A percentile compares a stretch with the other conserved stretches of the same genome.
Conservation (phyloP, 2,797 vertebrate genomes). For the Mus caroli region DNA sequence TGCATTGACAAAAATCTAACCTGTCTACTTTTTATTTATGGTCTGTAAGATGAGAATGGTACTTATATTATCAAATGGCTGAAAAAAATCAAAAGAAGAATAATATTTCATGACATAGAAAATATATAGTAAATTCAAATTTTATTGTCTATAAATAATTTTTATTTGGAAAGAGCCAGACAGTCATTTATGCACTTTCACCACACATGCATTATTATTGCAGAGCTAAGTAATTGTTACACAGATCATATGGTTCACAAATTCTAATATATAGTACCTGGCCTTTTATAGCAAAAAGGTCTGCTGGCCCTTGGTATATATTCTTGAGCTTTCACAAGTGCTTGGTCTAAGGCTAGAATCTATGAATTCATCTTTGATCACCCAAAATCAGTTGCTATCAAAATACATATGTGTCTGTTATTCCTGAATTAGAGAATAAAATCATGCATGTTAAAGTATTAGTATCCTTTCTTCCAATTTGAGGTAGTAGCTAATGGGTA, state of each 20-base stretch:
- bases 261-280: constrained; percentile 1
- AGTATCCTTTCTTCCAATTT: not conserved
- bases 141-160: constrained; percentile 8
- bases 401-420: constrained; percentile 1
- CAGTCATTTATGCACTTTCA: not conserved
- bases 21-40: not conserved
- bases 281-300: not conserved
- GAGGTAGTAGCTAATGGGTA: not conserved
- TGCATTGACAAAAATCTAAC: not conserved
- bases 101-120: constrained; percentile 45
- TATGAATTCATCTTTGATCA: constrained; percentile 23
- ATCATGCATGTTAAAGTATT: not conserved
- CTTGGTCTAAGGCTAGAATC: not conserved
- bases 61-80: constrained; percentile 40
- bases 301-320: not conserved
- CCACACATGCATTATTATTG: not conserved
- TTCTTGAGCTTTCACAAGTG: constrained; percentile 7
- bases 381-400: not conserved
- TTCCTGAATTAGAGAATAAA: constrained; percentile 49
- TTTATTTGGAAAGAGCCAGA: not conserved
- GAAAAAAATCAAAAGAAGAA: not conserved
- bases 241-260: not conserved
- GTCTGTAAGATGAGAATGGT: not conserved
- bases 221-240: not conserved
- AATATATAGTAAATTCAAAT: not conserved